These are phyloP conservation scores for Spea hammondii DNA, from an alignment of 2,797 vertebrate genomes.

Conservation along the genomic window DNA sequence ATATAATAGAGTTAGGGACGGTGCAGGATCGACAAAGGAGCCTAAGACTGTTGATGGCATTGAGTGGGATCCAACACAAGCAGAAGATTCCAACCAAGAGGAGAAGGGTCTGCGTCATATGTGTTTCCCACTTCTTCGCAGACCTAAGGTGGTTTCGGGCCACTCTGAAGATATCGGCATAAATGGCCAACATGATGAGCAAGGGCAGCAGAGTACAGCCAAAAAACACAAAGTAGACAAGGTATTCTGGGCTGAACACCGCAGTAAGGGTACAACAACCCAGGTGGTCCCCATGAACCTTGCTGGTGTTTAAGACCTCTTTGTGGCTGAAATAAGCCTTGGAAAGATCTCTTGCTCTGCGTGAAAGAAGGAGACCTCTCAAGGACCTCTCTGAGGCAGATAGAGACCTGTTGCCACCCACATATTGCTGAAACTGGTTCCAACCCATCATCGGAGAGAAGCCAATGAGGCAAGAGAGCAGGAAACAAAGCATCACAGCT, in stretches of 20 bases:
- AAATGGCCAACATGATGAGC: constrained; percentile 65
- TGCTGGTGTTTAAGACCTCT: constrained; percentile 64
- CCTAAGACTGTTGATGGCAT: constrained; percentile 66
- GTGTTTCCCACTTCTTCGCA: constrained; percentile 45
- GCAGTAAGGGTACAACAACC: constrained; percentile 68
- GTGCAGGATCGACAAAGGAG: constrained; percentile 61
- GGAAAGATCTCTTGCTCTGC: constrained; percentile 70
- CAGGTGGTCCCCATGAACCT: constrained; percentile 70
- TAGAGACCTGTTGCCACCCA: constrained; percentile 63
- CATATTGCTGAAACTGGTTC: constrained; percentile 56
- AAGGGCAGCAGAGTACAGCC: constrained; percentile 69
- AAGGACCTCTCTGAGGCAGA: constrained; percentile 55
- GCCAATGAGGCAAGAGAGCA: constrained; percentile 71
- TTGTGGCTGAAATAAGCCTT: constrained; percentile 69
- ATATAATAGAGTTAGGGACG: constrained; percentile 60
- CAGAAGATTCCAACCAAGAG: constrained; percentile 72
- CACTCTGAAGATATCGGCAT: constrained; percentile 66
- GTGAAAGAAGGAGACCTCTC: constrained; percentile 56
- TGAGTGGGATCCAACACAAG: constrained; percentile 71
- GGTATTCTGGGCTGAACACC: constrained; percentile 66
- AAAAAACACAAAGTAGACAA: constrained; percentile 69
- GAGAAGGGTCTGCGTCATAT: constrained; percentile 59
- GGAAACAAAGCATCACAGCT: constrained; percentile 70
- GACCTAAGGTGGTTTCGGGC: constrained; percentile 61
- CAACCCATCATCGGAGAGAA: constrained; percentile 75